Conservation (phyloP, 2,888 invertebrate species). For the Invenusta paracnida region DNA sequence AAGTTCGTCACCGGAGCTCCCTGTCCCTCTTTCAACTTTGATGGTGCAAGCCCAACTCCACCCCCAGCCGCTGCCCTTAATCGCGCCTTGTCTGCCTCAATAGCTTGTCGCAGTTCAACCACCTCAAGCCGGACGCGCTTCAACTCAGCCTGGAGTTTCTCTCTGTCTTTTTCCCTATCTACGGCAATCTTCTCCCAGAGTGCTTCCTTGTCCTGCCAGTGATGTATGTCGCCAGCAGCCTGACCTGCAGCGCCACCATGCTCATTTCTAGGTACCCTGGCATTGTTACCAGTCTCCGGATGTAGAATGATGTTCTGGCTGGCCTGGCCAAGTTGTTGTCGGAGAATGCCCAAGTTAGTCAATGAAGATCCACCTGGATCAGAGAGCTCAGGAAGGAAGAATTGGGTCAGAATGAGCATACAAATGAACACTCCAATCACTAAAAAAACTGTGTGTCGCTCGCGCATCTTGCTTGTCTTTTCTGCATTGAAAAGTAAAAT, state of each 20-base stretch:
- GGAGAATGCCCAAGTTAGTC: neutral
- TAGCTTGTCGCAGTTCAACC: neutral
- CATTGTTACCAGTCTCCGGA: neutral
- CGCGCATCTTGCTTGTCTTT: neutral
- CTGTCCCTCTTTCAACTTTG: neutral
- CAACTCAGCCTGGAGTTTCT: conserved; percentile 26
- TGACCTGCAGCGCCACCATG: neutral
- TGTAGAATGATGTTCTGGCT: neutral
- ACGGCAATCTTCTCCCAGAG: conserved; percentile 34
- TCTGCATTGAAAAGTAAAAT: too few relatives aligned
- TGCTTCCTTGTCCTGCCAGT: conserved; percentile 24
- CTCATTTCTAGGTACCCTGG: neutral
- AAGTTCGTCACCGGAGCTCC: neutral
- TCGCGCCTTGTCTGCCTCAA: conserved; percentile 22
- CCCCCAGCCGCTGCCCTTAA: neutral
- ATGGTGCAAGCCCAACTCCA: neutral
- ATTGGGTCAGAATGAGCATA: neutral
- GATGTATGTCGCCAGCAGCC: neutral
- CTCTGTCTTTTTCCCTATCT: conserved; percentile 20
- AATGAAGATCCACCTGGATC: neutral
- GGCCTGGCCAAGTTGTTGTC: neutral
- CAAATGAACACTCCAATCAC: conserved; percentile 5
- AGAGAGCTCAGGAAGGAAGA: neutral
- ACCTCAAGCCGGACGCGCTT: neutral
- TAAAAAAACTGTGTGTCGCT: neutral